A percentile compares a stretch with the other conserved stretches of the same genome.
These are phyloP conservation scores for Ammodytes marinus DNA, from an alignment of 2,113 vertebrate species.

Conservation along the genomic window DNA sequence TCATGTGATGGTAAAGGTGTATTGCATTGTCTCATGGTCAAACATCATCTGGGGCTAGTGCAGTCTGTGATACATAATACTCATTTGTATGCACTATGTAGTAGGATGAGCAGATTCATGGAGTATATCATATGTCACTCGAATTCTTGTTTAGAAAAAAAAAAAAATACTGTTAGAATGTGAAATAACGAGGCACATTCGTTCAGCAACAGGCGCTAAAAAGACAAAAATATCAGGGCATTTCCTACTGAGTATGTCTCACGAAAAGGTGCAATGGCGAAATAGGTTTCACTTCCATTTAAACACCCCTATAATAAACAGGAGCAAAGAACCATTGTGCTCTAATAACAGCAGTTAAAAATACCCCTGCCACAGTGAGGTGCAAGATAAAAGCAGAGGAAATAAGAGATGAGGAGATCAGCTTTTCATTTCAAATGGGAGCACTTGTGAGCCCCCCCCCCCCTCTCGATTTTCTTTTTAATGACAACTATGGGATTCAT, in stretches of 20 bases:
- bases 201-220: background rate
- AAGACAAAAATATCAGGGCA: background rate
- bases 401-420: background rate
- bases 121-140: too few relatives aligned
- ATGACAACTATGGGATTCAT: background rate
- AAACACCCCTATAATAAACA: background rate
- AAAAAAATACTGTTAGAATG: too few relatives aligned
- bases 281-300: slow-evolving; percentile 22
- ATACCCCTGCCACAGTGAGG: background rate
- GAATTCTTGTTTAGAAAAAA: too few relatives aligned
- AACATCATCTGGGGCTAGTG: slow-evolving; percentile 1
- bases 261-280: background rate
- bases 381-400: background rate
- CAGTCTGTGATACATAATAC: background rate
- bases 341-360: slow-evolving; percentile 13
- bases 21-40: background rate
- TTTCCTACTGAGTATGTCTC: background rate
- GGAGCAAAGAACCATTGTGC: background rate
- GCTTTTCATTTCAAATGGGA: background rate
- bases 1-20: background rate
- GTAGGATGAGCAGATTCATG: background rate
- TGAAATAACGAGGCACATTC: background rate
- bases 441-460: background rate
- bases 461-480: background rate
- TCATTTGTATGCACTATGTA: background rate